Evolutionary conservation across 2,888 invertebrate species (phyloP).

Genomic region (Melinaea marsaeus): DNA sequence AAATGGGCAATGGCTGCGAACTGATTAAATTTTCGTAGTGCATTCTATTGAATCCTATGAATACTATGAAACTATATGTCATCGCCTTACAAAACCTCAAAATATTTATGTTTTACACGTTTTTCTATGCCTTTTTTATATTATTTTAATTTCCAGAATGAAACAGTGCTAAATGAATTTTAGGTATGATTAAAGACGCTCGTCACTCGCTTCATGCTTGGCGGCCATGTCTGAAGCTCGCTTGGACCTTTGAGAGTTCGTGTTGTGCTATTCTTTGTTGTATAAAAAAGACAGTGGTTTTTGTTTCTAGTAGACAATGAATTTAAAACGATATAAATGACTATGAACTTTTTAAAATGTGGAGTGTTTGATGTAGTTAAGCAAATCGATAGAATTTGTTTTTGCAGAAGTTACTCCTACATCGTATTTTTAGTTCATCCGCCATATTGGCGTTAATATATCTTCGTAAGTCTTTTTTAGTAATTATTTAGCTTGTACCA

Average conservation of each 20-base stretch:
- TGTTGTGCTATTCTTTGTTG: conserved; percentile 75
- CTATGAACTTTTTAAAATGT: conserved; percentile 61
- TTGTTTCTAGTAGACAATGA: conserved; percentile 60
- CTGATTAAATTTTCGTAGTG: conserved; percentile 36
- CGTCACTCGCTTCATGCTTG: conserved; percentile 62
- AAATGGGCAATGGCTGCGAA: conserved; percentile 29
- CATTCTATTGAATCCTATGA: conserved; percentile 42
- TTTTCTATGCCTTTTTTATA: conserved; percentile 59
- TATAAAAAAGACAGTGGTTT: conserved; percentile 68
- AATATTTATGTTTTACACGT: conserved; percentile 58
- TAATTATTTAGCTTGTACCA: conserved; percentile 66
- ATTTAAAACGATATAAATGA: conserved; percentile 55
- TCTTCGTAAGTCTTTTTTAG: conserved; percentile 76
- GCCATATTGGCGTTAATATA: conserved; percentile 83
- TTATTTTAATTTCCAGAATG: conserved; percentile 68
- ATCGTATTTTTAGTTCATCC: conserved; percentile 81
- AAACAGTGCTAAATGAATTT: conserved; percentile 54
- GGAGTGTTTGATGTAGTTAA: conserved; percentile 63
- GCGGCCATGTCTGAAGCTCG: conserved; percentile 78
- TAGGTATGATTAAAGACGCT: conserved; percentile 65
- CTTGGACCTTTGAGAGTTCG: conserved; percentile 72
- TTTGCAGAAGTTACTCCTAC: conserved; percentile 70
- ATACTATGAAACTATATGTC: conserved; percentile 57
- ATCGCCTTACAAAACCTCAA: conserved; percentile 59
- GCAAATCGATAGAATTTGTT: conserved; percentile 65